phyloP scores from a whole-genome alignment of 1,140 invertebrate species.

The Drosophila repletoides region DNA sequence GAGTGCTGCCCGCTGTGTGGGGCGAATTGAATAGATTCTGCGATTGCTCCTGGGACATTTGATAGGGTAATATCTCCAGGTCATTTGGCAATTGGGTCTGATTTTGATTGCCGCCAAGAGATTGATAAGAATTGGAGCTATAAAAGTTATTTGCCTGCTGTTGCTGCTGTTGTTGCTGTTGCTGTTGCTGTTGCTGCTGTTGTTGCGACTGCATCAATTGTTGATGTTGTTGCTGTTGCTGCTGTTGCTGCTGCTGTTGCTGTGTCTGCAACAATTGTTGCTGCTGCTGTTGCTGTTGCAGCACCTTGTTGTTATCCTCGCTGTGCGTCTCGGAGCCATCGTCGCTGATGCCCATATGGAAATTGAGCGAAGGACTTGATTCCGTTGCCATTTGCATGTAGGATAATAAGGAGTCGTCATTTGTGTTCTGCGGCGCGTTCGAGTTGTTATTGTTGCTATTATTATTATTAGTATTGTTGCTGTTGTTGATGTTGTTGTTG shows the following conservation, averaged over 20 bases:
- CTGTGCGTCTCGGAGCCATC: constrained; percentile 65
- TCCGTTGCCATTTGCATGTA: constrained; percentile 80
- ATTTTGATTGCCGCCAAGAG: constrained; percentile 38
- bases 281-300: constrained; percentile 33
- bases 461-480: constrained; percentile 34
- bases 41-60: constrained; percentile 75
- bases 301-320: constrained; percentile 67
- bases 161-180: constrained; percentile 35
- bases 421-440: constrained; percentile 57
- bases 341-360: constrained; percentile 76
- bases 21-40: constrained; percentile 74
- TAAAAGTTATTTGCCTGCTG: constrained; percentile 53
- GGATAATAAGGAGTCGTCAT: constrained; percentile 71
- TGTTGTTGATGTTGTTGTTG: constrained; percentile 45
- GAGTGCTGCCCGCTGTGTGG: constrained; percentile 59
- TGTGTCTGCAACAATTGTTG: constrained; percentile 15
- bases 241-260: constrained; percentile 34
- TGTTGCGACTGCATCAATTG: constrained; percentile 33
- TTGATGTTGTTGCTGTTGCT: constrained; percentile 42
- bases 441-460: constrained; percentile 49
- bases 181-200: constrained; percentile 41
- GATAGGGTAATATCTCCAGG: constrained; percentile 75
- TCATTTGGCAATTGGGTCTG: constrained; percentile 71
- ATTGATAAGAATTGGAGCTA: constrained; percentile 55
- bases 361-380: constrained; percentile 71